Base-by-base conservation (phyloP, 1,140 invertebrate genomes). In the Trissolcus basalis region DNA sequence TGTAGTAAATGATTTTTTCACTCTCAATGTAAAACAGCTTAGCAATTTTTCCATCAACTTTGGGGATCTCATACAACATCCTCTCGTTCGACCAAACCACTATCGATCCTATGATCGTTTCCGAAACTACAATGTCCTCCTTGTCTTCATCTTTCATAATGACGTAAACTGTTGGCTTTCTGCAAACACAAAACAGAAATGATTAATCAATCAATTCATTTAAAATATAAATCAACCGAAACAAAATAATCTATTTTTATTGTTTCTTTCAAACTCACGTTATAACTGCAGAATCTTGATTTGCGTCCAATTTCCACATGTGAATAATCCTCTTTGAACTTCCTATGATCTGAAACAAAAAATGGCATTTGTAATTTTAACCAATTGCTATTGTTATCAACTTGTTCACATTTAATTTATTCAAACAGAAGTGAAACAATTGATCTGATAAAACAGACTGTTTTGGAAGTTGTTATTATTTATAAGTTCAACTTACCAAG, bases 321-420 rank as follows among this genome's bases (percentile, higher is more conserved):
- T 87, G 80, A 69, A 87, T 80, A 12, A 82, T 74, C 11, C 55
- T 77, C 10, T 85, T 83, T 33, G 82, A 81, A 51, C 78, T 82
- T 4, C 86, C 86, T 39, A 85, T 87, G 48, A 88, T 86, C 85
- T 87, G 50, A 33, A 78, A 82, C 19, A 49, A 32, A 44, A 43
- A n/a, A n/a, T n/a, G n/a, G n/a, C n/a, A n/a, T n/a, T n/a, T n/a
- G n/a, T n/a, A n/a, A n/a, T n/a, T n/a, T n/a, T n/a, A n/a, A n/a
- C n/a, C n/a, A n/a, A n/a, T n/a, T n/a, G n/a, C n/a, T n/a, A n/a
- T n/a, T n/a, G n/a, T n/a, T n/a, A n/a, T n/a, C n/a, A n/a, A n/a
- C n/a, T n/a, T n/a, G n/a, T n/a, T n/a, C n/a, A n/a, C n/a, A n/a
- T n/a, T n/a, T n/a, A n/a, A n/a, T n/a, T n/a, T n/a, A n/a, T n/a